Conservation (phyloP, 1,140 invertebrate genomes). For the Diuraphis noxia region DNA sequence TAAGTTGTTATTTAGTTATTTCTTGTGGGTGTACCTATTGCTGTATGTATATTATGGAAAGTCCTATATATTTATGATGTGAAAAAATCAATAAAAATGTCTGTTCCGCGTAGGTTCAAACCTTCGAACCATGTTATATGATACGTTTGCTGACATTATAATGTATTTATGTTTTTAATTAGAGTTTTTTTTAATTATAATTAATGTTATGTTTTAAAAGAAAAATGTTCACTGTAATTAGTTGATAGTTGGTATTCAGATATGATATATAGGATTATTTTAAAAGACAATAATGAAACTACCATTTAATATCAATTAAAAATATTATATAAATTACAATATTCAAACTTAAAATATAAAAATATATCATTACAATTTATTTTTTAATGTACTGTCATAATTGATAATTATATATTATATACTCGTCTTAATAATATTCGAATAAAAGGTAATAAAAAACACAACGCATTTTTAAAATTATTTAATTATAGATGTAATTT, state of each 20-base stretch:
- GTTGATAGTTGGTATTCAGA: not conserved
- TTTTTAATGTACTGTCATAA: not conserved
- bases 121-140: not conserved
- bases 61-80: not conserved
- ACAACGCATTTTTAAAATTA: not conserved
- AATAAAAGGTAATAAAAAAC: not conserved
- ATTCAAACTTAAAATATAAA: not conserved
- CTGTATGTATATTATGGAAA: not conserved
- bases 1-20: conserved; percentile 18
- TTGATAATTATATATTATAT: too few species aligned
- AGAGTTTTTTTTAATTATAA: not conserved
- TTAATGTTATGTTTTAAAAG: not conserved
- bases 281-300: not conserved
- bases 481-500: not conserved
- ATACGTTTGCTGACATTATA: not conserved
- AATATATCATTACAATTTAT: not conserved
- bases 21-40: not conserved
- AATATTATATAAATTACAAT: not conserved
- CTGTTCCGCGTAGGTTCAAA: not conserved
- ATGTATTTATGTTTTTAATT: not conserved
- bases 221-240: not conserved
- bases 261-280: not conserved
- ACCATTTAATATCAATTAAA: not conserved
- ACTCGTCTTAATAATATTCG: too few species aligned
- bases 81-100: conserved; percentile 19